These are phyloP conservation scores for Drosophila paramelanica DNA, from an alignment of 2,888 invertebrate species.

Conservation along the genomic window DNA sequence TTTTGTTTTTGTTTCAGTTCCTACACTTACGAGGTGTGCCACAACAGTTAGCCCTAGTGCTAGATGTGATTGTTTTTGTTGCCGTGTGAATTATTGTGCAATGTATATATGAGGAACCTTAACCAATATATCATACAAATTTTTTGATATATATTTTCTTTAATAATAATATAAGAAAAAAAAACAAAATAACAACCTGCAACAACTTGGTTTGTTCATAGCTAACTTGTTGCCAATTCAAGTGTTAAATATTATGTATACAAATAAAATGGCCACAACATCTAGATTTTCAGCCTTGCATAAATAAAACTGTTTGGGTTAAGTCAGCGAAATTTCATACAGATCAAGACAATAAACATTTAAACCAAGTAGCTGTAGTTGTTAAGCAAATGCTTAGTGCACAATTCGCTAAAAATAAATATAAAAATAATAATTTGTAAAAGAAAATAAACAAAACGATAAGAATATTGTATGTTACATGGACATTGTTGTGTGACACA, in stretches of 20 bases:
- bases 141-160: constrained; percentile 1
- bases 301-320: constrained; percentile 13
- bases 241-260: constrained; percentile 9
- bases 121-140: constrained; percentile 31
- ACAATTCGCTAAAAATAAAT: constrained; percentile 21
- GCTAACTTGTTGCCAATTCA: constrained; percentile 27
- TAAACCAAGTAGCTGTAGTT: constrained; percentile 59
- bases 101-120: constrained; percentile 33
- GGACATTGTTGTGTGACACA: constrained; percentile 60
- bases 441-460: constrained; percentile 18
- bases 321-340: constrained; percentile 28
- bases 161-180: constrained; percentile 13
- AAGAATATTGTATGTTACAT: constrained; percentile 43
- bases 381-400: constrained; percentile 49
- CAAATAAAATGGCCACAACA: constrained; percentile 44
- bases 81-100: constrained; percentile 27
- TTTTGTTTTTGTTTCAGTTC: constrained; percentile 18
- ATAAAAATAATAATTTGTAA: constrained; percentile 28
- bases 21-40: constrained; percentile 59
- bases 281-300: constrained; percentile 41
- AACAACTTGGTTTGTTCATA: constrained; percentile 45
- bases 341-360: constrained; percentile 45
- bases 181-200: constrained; percentile 43
- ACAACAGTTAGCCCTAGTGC: constrained; percentile 62
- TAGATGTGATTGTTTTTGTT: constrained; percentile 34